Evolutionary conservation across 2,797 vertebrate species (phyloP).

Genomic region (Calcarius lapponicus): DNA sequence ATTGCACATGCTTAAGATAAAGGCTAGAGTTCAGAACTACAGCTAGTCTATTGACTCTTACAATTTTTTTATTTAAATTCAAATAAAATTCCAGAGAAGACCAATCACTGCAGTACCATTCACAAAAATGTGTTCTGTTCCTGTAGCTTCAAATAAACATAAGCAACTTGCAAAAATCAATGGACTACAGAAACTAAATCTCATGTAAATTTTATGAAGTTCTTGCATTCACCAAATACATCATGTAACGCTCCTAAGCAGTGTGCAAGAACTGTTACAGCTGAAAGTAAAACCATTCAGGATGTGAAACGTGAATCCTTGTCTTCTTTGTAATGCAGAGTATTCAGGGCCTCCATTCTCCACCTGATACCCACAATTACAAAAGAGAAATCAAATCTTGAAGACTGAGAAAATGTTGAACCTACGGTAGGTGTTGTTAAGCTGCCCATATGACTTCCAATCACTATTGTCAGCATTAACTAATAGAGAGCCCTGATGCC

Average conservation of each 20-base stretch:
- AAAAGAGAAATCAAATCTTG: not conserved
- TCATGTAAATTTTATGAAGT: not conserved
- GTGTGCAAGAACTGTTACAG: not conserved
- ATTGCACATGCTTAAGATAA: not conserved
- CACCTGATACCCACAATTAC: not conserved
- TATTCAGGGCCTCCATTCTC: not conserved
- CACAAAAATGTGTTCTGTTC: not conserved
- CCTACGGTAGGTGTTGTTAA: not conserved
- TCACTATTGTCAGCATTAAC: not conserved
- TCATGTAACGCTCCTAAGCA: not conserved
- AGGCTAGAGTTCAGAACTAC: not conserved
- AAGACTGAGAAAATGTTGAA: not conserved
- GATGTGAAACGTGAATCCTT: not conserved
- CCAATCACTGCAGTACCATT: not conserved
- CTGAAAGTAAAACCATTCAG: not conserved
- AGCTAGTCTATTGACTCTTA: not conserved
- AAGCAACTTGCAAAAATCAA: not conserved
- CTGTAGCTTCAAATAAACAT: not conserved
- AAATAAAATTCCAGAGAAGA: not conserved
- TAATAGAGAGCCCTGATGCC: not conserved
- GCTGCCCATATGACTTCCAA: not conserved
- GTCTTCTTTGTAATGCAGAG: not conserved
- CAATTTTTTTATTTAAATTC: not conserved
- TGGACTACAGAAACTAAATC: not conserved
- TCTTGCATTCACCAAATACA: not conserved